Conservation (phyloP, 2,113 vertebrate species). For the Rallus limicola region DNA sequence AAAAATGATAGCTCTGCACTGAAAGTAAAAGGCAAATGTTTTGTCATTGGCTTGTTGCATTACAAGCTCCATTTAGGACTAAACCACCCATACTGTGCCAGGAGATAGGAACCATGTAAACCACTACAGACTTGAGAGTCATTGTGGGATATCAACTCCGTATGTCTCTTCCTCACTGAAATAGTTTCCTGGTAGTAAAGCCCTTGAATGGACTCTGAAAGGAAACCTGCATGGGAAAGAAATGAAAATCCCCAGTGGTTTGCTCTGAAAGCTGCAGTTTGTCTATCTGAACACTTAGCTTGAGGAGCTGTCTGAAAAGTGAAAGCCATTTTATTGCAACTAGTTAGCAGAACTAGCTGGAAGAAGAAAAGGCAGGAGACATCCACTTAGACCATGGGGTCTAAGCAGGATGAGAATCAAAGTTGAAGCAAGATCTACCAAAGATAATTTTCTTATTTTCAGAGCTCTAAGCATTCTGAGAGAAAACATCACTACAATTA, state of each 20-base stretch:
- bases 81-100: background rate
- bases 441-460: background rate
- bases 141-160: background rate
- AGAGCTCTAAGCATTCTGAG: background rate
- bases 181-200: background rate
- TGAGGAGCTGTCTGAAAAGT: background rate
- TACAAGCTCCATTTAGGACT: conserved; percentile 52
- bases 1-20: conserved; percentile 9
- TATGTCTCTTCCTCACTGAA: background rate
- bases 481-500: background rate
- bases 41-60: conserved; percentile 40
- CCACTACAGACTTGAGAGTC: background rate
- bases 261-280: conserved; percentile 4
- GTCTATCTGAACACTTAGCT: background rate
- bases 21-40: conserved; percentile 37
- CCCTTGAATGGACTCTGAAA: background rate
- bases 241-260: background rate
- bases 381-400: background rate
- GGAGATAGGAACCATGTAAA: conserved; percentile 21
- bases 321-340: background rate
- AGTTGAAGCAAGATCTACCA: background rate
- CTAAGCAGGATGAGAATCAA: background rate
- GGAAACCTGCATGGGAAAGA: background rate
- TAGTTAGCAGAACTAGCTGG: background rate
- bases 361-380: background rate